phyloP scores from a whole-genome alignment of 1,140 invertebrate species.

The Dermatophagoides farinae region DNA sequence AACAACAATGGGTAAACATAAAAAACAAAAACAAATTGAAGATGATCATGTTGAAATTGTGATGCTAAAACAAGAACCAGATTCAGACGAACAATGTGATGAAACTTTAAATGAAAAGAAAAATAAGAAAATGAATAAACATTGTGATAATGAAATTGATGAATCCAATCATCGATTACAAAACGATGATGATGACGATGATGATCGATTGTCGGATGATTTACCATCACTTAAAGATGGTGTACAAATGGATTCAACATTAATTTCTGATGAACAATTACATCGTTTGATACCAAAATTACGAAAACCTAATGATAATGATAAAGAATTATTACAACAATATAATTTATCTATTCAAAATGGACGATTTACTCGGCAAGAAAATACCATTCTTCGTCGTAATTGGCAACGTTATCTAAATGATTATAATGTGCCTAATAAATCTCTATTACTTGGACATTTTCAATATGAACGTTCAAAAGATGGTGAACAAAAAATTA shows the following conservation, averaged over 20 bases:
- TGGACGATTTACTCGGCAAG: background rate
- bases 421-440: constrained; percentile 7
- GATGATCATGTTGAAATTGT: background rate
- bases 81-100: background rate
- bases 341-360: background rate
- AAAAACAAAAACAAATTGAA: background rate
- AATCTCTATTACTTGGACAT: constrained; percentile 2
- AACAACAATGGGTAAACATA: too few relatives aligned
- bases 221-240: background rate
- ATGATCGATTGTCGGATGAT: background rate
- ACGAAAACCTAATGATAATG: background rate
- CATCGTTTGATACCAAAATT: background rate
- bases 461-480: background rate
- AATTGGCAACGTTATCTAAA: constrained; percentile 2
- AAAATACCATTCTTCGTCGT: background rate
- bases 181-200: background rate
- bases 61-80: too few relatives aligned
- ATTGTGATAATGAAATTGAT: background rate
- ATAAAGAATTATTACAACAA: background rate
- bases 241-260: background rate
- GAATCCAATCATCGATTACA: background rate
- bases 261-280: background rate
- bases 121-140: background rate
- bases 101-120: background rate
- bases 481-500: background rate